Base-by-base conservation (phyloP, 2,888 invertebrate genomes). In the Periphyllus acericola region DNA sequence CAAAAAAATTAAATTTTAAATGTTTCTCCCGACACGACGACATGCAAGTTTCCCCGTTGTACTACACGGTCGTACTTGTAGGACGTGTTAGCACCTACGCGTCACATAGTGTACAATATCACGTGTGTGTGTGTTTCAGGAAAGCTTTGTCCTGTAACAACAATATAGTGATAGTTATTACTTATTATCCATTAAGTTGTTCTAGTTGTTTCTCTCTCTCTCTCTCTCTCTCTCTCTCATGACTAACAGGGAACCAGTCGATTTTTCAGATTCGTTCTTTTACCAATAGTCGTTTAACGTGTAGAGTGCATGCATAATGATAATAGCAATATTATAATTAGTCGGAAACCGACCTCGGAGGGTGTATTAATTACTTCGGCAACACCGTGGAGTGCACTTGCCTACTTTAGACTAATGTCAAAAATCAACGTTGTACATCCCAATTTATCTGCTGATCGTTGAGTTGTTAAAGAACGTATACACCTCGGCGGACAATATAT, bases 401-500 rank as follows among this genome's bases (percentile, higher is more conserved):
- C 25, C 55, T 55, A 32, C 79, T 17, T 3, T 11, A 52, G 52
- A 17, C 6, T 36, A 36, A 6, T 55, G 55, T 79, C 55, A 60
- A 60, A 79, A 36, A 55, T 34, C 60, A 60, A 79, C 55, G 55
- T 60, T 34, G 29, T 79, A 25, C 78, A 21, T 25, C 60, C 32
- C 29, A 55, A 79, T 79, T 79, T 32, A 79, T 79, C 55, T 34
- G 55, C 46, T 79, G 21, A 79, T 46, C 52, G 8, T 19, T 25
- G 76, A 76, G 46, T 46, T 46, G 11, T 11, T 11, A 46, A 46
- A 46, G 46, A 46, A 46, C 5, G 5, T 8, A 46, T 11, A 11
- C 11, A 46, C 46, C 46, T 8, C 46, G 5, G 46, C 6, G 46
- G 11, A 46, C 46, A 46, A 46, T 46, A 46, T n/a, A n/a, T n/a